Percentiles rank a stretch among this genome's conserved stretches.
Conservation (phyloP, 2,797 vertebrate species). For the Sarcoramphus papa region DNA sequence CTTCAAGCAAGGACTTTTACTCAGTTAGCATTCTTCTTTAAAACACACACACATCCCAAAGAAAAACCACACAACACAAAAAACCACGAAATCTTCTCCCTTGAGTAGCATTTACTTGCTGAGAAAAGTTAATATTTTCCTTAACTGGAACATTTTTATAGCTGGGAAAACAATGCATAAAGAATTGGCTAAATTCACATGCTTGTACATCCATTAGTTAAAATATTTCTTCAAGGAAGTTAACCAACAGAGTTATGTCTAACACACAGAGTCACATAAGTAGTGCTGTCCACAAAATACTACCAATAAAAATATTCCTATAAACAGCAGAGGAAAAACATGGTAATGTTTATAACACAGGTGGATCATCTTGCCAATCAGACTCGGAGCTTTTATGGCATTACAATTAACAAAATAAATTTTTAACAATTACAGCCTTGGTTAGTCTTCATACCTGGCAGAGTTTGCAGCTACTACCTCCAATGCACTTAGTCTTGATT, state of each 20-base stretch:
- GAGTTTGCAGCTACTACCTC: background rate
- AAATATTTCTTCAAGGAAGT: background rate
- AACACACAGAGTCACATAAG: background rate
- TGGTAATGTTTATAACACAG: background rate
- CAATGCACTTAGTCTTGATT: background rate
- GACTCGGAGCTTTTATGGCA: background rate
- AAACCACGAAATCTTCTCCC: constrained; percentile 29
- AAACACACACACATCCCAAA: background rate
- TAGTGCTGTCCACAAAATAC: background rate
- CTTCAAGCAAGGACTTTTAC: background rate
- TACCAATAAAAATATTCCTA: background rate
- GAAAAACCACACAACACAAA: background rate
- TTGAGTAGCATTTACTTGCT: background rate
- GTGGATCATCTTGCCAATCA: background rate
- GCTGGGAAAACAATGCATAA: constrained; percentile 1
- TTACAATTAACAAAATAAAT: background rate
- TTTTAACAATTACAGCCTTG: background rate
- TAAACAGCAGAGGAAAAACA: background rate
- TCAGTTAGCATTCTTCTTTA: constrained; percentile 37
- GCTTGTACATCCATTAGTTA: background rate
- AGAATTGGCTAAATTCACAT: constrained; percentile 5
- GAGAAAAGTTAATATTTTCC: constrained; percentile 38
- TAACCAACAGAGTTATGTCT: background rate
- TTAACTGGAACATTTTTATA: constrained; percentile 43
- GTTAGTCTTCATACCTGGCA: background rate